Evolutionary conservation across 1,140 invertebrate species (phyloP).

Genomic region (Thaumetopoea pityocampa): DNA sequence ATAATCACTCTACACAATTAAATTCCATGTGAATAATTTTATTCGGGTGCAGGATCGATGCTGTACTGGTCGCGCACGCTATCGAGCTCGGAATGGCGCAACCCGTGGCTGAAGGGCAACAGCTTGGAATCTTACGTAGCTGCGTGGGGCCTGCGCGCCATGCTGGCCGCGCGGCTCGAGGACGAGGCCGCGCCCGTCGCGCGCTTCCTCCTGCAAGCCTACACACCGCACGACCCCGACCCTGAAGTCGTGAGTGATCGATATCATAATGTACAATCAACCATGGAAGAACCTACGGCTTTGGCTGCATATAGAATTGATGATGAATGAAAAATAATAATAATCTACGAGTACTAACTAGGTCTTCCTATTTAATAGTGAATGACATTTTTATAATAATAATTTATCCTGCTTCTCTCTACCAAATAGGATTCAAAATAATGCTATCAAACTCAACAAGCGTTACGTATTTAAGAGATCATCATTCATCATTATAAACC

Average conservation of each 20-base stretch:
- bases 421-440: too few relatives aligned
- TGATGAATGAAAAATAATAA: too few relatives aligned
- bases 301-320: too few relatives aligned
- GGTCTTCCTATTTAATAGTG: too few relatives aligned
- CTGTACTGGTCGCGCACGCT: slow-evolving; percentile 55
- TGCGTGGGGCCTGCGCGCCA: slow-evolving; percentile 86
- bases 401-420: too few relatives aligned
- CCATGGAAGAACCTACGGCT: too few relatives aligned
- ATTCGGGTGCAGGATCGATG: slow-evolving; percentile 28
- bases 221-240: slow-evolving; percentile 37
- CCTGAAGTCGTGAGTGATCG: slow-evolving; percentile 58
- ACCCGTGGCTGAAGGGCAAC: slow-evolving; percentile 85
- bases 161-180: slow-evolving; percentile 80
- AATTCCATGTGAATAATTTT: background rate
- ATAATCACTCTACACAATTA: too few relatives aligned
- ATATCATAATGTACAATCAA: background rate
- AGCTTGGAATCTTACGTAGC: slow-evolving; percentile 93
- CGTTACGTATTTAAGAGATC: too few relatives aligned
- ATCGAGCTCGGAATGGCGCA: slow-evolving; percentile 79
- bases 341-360: too few relatives aligned
- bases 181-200: slow-evolving; percentile 87
- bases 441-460: too few relatives aligned
- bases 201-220: slow-evolving; percentile 84
- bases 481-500: too few relatives aligned
- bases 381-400: too few relatives aligned